Conservation (phyloP, 2,113 vertebrate species). For the Cololabis saira region DNA sequence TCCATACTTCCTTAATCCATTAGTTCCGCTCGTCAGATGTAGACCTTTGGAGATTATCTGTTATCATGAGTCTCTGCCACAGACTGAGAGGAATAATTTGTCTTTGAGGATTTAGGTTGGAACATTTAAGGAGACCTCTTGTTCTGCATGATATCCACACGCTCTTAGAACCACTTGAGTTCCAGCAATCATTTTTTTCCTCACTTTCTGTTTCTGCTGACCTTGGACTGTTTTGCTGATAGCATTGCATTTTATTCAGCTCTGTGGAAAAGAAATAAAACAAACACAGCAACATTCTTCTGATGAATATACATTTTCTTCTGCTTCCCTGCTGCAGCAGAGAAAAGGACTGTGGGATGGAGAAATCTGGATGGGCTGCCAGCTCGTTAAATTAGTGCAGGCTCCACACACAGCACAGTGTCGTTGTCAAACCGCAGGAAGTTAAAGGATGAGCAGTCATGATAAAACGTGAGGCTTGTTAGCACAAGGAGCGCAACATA, state of each 20-base stretch:
- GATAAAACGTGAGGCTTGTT: slow-evolving; percentile 43
- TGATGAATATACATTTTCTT: slow-evolving; percentile 38
- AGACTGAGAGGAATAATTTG: not conserved
- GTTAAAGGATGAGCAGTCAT: slow-evolving; percentile 24
- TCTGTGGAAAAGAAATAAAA: slow-evolving; percentile 25
- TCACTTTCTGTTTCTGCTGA: slow-evolving; percentile 49
- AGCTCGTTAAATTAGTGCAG: slow-evolving; percentile 58
- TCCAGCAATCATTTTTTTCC: not conserved
- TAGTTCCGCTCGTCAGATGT: too few relatives aligned
- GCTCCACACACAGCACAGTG: slow-evolving; percentile 28
- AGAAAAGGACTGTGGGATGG: slow-evolving; percentile 36
- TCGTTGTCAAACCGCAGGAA: slow-evolving; percentile 32
- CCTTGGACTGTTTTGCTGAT: slow-evolving; percentile 62
- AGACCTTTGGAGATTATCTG: slow-evolving; percentile 1
- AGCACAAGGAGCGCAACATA: slow-evolving; percentile 17
- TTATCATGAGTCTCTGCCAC: slow-evolving; percentile 15
- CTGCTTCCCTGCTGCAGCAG: slow-evolving; percentile 3
- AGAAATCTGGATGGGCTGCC: slow-evolving; percentile 51
- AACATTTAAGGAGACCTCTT: slow-evolving; percentile 5
- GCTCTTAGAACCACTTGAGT: slow-evolving; percentile 14
- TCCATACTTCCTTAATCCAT: too few relatives aligned
- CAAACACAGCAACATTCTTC: slow-evolving; percentile 12
- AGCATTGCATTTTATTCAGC: slow-evolving; percentile 36
- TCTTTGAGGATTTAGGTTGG: slow-evolving; percentile 7
- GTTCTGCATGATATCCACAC: not conserved